Conservation (phyloP, 2,113 vertebrate genomes). For the Heptranchias perlo region DNA sequence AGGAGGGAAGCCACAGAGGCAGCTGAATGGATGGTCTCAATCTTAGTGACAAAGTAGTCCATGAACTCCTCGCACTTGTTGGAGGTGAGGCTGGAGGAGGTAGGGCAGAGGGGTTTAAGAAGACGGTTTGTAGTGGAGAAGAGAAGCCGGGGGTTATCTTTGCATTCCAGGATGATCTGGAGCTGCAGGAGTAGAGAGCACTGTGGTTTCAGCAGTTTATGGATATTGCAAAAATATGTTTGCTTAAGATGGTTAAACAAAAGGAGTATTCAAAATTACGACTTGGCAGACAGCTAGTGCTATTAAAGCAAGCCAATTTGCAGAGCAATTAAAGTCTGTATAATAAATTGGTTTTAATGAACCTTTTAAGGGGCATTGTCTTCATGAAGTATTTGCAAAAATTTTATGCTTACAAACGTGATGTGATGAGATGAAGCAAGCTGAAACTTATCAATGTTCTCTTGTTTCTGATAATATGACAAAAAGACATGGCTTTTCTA, state of each 20-base stretch:
- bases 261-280: not conserved
- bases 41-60: too few relatives aligned
- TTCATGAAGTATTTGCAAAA: not conserved
- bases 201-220: not conserved
- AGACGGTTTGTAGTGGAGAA: too few relatives aligned
- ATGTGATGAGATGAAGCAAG: not conserved
- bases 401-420: not conserved
- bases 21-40: too few relatives aligned
- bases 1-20: too few relatives aligned
- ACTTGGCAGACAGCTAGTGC: not conserved
- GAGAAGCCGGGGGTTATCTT: too few relatives aligned
- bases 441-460: not conserved
- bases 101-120: too few relatives aligned
- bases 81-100: too few relatives aligned
- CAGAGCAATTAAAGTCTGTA: not conserved
- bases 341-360: not conserved
- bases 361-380: not conserved
- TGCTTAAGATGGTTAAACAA: not conserved
- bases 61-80: too few relatives aligned
- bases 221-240: not conserved
- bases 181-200: not conserved
- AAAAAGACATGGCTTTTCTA: not conserved
- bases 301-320: not conserved
- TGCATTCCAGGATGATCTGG: too few relatives aligned
- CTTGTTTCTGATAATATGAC: not conserved